These are phyloP conservation scores for Apodemia hepburni DNA, from an alignment of 2,888 invertebrate genomes.

Conservation along the genomic window DNA sequence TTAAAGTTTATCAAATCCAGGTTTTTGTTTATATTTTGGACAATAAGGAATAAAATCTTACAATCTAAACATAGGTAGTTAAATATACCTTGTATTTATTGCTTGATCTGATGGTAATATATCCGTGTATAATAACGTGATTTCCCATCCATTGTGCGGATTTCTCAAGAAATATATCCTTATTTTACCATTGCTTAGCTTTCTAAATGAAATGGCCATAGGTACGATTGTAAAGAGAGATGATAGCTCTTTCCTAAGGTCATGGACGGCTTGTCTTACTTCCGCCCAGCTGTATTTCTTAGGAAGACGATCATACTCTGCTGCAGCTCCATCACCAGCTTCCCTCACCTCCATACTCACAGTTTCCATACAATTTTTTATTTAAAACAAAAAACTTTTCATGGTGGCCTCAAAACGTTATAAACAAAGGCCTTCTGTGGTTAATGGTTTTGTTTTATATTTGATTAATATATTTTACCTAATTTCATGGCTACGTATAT, in stretches of 20 bases:
- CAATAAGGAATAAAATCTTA: not conserved
- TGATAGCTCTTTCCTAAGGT: conserved; percentile 88
- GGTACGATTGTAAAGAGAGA: conserved; percentile 91
- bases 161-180: conserved; percentile 95
- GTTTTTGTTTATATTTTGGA: not conserved
- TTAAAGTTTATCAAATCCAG: too few species aligned
- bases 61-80: conserved; percentile 11
- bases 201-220: conserved; percentile 89
- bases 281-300: conserved; percentile 87
- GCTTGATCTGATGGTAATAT: conserved; percentile 83
- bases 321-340: conserved; percentile 68
- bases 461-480: conserved; percentile 41
- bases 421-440: conserved; percentile 26
- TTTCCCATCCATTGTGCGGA: conserved; percentile 93
- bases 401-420: conserved; percentile 43
- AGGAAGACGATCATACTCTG: conserved; percentile 56
- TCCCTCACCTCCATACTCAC: conserved; percentile 70
- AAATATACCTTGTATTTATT: conserved; percentile 62
- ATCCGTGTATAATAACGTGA: conserved; percentile 92
- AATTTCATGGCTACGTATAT: conserved; percentile 43
- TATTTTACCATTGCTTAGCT: conserved; percentile 87
- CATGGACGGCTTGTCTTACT: conserved; percentile 88
- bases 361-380: conserved; percentile 44
- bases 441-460: conserved; percentile 24
- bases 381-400: conserved; percentile 41